Evolutionary conservation across 2,113 vertebrate genomes (phyloP), one percentile per base, ranked within the genome.

Genomic region (Acanthisitta chloris): DNA sequence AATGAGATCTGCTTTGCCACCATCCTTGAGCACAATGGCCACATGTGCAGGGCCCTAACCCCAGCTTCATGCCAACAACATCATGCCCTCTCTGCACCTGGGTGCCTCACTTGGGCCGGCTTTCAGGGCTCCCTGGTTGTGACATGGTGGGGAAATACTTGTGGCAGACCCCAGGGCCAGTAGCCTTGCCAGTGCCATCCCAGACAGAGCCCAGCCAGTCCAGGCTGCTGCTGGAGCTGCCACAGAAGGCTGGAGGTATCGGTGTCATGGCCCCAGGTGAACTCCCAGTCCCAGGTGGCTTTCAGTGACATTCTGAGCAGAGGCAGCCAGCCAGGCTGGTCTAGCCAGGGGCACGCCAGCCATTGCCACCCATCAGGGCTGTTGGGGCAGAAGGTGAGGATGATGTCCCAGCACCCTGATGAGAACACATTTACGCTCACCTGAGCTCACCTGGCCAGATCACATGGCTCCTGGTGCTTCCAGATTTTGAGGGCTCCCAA

Each of bases 361-460:
- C 42, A 2, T 13, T 4, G 13, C 33, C 55, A 18, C 20, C 17
- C 42, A 2, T 1, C 33, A 23, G 34, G 42, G 36, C 17, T 34
- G 43, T 33, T 48, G 11, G 40, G 64, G 77, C 17, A 17, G 8
- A 38, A 34, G 49, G n/a, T 1, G 5, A 40, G 38, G 16, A 8
- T 21, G n/a, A 12, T 14, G 36, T 57, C 55, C 67, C 13, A 34
- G n/a, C 29, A n/a, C 20, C 19, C 23, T 1, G 8, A 57, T 48
- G 25, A 57, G n/a, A 23, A 23, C 3, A 4, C 0, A 0, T 31
- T 33, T 24, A 26, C 42, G 21, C 36, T n/a, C 54, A 25, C 9
- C 42, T 45, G 49, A 48, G 77, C 64, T 48, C 51, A 58, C 76
- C 71, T 43, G 58, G 66, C 29, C 4, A 1, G 58, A 36, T 0